Evolutionary conservation across 2,113 vertebrate species (phyloP).

Genomic region (Micromys minutus): DNA sequence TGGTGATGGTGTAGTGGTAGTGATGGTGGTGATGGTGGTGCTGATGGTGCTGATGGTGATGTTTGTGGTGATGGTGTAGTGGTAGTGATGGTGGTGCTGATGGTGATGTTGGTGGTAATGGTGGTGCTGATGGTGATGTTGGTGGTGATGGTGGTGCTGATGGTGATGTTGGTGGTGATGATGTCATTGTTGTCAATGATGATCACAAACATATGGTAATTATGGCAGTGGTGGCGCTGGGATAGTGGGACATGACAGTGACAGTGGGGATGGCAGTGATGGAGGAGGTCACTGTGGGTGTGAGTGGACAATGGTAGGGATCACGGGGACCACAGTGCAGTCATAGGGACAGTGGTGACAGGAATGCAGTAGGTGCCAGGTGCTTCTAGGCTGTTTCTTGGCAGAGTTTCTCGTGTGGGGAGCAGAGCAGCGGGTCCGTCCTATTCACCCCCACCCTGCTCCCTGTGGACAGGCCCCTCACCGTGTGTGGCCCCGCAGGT

Average conservation of each 20-base stretch:
- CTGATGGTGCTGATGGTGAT: neutral
- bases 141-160: rapidly evolving
- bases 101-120: rapidly evolving
- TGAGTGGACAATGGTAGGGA: neutral
- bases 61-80: too few relatives aligned
- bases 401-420: neutral
- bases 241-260: neutral
- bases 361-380: neutral
- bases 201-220: neutral
- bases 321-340: neutral
- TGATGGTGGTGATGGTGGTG: rapidly evolving
- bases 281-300: neutral
- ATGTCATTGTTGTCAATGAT: neutral
- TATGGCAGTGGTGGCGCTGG: neutral
- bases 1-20: rapidly evolving
- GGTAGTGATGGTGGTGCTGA: too few relatives aligned
- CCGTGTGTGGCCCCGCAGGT: slow-evolving; percentile 74
- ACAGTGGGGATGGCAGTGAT: neutral
- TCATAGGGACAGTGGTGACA: neutral
- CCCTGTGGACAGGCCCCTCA: rapidly evolving
- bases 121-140: rapidly evolving
- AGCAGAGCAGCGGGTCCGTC: neutral
- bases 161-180: rapidly evolving
- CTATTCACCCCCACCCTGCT: neutral
- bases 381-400: neutral